Base-by-base conservation (phyloP, 2,113 vertebrate genomes). In the Sigmodon hispidus region DNA sequence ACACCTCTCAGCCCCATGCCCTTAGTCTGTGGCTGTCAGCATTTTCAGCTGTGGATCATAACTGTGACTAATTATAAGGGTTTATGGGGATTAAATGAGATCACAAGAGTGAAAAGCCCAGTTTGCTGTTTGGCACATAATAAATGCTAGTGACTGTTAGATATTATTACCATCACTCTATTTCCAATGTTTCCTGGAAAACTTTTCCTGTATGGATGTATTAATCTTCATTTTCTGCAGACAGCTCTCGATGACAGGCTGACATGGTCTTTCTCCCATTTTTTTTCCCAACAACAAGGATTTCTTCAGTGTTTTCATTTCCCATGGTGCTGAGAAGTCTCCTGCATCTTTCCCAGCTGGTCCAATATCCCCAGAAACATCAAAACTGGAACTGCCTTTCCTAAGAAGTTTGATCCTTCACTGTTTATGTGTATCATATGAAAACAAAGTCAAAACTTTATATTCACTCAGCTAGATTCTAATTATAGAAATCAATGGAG, bases 401-500 rank as follows among this genome's bases (percentile, higher is more conserved):
- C 79, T 73, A 79, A 72, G 45, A 57, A 52, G 43, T n/a, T 48
- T 85, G 10, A 24, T 76, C 65, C 59, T 77, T 91, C 26, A 36
- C 57, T 50, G 17, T 16, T 81, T 50, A 9, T 87, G 12, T 87
- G 34, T 40, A 70, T n/a, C 15, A 8, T 72, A 70, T 34, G 52
- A n/a, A 69, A 83, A 57, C 36, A 75, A 70, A 70, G 29, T 77
- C 19, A 72, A 40, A 79, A 31, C 90, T 72, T 48, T 80, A 77
- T 24, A 45, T 55, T n/a, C 21, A 45, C n/a, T 36, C 59, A 61
- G 36, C 29, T 76, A 17, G 2, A 48, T 52, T 87, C 59, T 83
- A 75, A 70, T 55, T 89, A 69, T n/a, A 96, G 86, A 94, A 16
- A n/a, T 72, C 92, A 72, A 89, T 7, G 13, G 69, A 79, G n/a